Evolutionary conservation across 2,113 vertebrate genomes (phyloP), one percentile per base, ranked within the genome.

Genomic region (Strigops habroptila): DNA sequence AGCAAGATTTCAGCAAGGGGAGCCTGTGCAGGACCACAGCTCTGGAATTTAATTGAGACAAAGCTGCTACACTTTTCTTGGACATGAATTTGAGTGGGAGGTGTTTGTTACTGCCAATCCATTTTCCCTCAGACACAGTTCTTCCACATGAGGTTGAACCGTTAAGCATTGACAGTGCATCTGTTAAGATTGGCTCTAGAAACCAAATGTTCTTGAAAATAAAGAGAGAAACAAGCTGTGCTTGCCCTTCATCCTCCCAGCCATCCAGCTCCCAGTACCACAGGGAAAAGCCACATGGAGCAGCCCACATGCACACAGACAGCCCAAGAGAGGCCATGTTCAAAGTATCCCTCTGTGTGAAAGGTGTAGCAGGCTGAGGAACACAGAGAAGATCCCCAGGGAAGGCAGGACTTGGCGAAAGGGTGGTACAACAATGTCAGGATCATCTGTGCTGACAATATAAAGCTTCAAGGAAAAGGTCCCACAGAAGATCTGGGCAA

Each of bases 121-220:
- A 37, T 75, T 86, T 93, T 77, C 35, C 82, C 82, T 91, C 55
- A 51, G 74, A 55, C 44, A 44, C 60, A 31, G 60, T 43, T 94
- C 91, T 91, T 96, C 82, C 71, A 78, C 68, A 64, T 14, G 51
- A 95, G 85, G 82, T 39, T 75, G 91, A 88, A 83, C 82, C 0
- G 27, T 44, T 83, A 77, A 84, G 90, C 9, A 0, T 55, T 93
- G 90, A 96, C 91, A 93, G 92, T 79, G 60, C 91, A 92, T 96
- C 95, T 94, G 95, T 92, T 86, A 68, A 60, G 69, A 88, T 18
- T 86, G 79, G 76, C 88, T 94, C 69, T 49, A 88, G 76, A 96
- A 94, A 94, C 60, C 64, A 83, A 96, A 75, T 30, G 80, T 86
- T 96, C 91, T 88, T 78, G 79, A 86, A 90, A 83, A 68, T 12